These are phyloP conservation scores for Platerodrilus igneus DNA, from an alignment of 2,888 invertebrate species.

Conservation along the genomic window DNA sequence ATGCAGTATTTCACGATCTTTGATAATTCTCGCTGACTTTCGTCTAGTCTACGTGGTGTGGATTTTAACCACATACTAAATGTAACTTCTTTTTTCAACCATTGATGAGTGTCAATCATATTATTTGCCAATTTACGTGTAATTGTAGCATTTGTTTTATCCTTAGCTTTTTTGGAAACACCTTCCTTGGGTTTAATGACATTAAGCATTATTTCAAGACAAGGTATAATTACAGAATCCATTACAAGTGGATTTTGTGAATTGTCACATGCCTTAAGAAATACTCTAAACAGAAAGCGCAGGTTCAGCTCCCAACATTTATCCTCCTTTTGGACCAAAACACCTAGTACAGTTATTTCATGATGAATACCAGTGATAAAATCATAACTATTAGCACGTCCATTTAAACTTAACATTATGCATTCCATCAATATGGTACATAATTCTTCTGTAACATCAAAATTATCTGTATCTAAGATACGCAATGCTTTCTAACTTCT, in stretches of 20 bases:
- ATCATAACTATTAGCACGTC: slow-evolving; percentile 70
- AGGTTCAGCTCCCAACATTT: slow-evolving; percentile 93
- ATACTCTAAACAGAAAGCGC: slow-evolving; percentile 81
- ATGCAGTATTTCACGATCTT: slow-evolving; percentile 39
- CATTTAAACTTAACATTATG: slow-evolving; percentile 71
- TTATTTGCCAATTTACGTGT: slow-evolving; percentile 40
- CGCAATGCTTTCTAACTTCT: slow-evolving; percentile 83
- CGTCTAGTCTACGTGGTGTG: no score
- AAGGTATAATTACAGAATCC: slow-evolving; percentile 88
- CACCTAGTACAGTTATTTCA: slow-evolving; percentile 82
- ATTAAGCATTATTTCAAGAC: slow-evolving; percentile 83
- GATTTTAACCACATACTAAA: no score
- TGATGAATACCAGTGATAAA: slow-evolving; percentile 76
- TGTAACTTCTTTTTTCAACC: slow-evolving; percentile 71
- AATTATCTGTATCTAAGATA: slow-evolving; percentile 81
- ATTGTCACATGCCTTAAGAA: slow-evolving; percentile 71
- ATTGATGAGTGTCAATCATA: slow-evolving; percentile 66
- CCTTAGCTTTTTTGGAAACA: slow-evolving; percentile 53
- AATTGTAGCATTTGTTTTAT: slow-evolving; percentile 29
- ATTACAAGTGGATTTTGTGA: slow-evolving; percentile 81
- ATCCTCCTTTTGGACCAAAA: slow-evolving; percentile 87
- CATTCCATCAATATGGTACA: slow-evolving; percentile 78
- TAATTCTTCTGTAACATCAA: slow-evolving; percentile 74
- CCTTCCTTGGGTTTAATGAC: slow-evolving; percentile 66
- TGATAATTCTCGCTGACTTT: no score